Evolutionary conservation across 2,113 vertebrate species (phyloP).

Genomic region (Tetraodon nigroviridis): DNA sequence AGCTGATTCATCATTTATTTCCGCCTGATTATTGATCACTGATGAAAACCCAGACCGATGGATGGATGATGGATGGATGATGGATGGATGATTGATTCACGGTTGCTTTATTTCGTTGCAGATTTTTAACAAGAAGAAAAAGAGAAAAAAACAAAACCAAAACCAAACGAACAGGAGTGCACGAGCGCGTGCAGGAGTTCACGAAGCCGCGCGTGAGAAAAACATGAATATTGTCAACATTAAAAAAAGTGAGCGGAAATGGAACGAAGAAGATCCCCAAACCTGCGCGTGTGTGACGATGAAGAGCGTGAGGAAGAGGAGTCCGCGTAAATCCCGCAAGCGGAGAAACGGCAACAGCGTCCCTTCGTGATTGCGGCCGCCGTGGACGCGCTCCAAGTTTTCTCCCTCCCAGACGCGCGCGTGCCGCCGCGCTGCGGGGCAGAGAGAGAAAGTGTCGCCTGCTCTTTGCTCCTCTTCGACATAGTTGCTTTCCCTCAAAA

Average conservation of each 20-base stretch:
- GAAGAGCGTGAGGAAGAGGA: neutral
- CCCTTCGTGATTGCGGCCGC: conserved; percentile 49
- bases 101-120: no score
- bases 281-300: neutral
- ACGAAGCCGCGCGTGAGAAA: no score
- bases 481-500: conserved; percentile 88
- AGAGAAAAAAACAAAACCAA: no score
- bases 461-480: conserved; percentile 83
- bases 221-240: no score
- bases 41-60: no score
- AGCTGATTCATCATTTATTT: no score
- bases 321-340: neutral
- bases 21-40: no score
- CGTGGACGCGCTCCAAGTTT: conserved; percentile 80
- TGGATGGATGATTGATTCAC: no score
- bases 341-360: neutral
- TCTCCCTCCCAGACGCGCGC: conserved; percentile 56
- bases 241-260: neutral
- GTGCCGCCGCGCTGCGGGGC: conserved; percentile 1
- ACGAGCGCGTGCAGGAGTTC: no score
- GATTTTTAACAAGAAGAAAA: no score
- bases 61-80: no score
- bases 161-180: no score
- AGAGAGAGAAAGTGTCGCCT: conserved; percentile 38
- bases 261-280: neutral